These are phyloP conservation scores for Dasyornis broadbenti DNA, from an alignment of 2,113 vertebrate species.

Conservation along the genomic window DNA sequence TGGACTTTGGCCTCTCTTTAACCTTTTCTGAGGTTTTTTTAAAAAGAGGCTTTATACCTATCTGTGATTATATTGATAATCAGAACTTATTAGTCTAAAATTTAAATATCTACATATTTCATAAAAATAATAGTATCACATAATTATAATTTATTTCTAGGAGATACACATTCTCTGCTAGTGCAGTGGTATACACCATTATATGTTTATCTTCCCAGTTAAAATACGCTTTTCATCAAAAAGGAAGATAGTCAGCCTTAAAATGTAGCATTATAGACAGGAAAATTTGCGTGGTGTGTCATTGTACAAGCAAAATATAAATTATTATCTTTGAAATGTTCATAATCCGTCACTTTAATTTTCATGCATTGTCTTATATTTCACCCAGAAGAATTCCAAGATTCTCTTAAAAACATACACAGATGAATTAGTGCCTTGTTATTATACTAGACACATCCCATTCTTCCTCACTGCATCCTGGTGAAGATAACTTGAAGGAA, in stretches of 20 bases:
- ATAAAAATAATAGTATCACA: not conserved
- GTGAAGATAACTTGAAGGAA: not conserved
- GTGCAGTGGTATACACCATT: not conserved
- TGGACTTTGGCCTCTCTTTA: not conserved
- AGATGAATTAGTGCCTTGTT: not conserved
- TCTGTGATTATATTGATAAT: not conserved
- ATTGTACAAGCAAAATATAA: not conserved
- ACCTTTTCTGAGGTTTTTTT: not conserved
- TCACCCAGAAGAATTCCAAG: not conserved
- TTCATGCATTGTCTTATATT: not conserved
- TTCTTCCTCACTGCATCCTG: not conserved
- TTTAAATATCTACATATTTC: not conserved
- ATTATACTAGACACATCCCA: not conserved
- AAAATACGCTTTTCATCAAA: not conserved
- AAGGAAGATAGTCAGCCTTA: not conserved
- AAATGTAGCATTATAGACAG: not conserved
- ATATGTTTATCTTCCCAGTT: not conserved
- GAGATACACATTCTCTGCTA: not conserved
- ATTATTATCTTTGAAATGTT: not conserved
- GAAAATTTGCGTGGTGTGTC: not conserved
- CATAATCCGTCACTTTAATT: not conserved
- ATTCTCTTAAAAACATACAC: not conserved
- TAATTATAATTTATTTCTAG: not conserved
- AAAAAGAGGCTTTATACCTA: not conserved
- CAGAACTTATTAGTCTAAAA: not conserved